phyloP scores from a whole-genome alignment of 2,888 invertebrate genomes.

The Sphaerophoria rueppellii region DNA sequence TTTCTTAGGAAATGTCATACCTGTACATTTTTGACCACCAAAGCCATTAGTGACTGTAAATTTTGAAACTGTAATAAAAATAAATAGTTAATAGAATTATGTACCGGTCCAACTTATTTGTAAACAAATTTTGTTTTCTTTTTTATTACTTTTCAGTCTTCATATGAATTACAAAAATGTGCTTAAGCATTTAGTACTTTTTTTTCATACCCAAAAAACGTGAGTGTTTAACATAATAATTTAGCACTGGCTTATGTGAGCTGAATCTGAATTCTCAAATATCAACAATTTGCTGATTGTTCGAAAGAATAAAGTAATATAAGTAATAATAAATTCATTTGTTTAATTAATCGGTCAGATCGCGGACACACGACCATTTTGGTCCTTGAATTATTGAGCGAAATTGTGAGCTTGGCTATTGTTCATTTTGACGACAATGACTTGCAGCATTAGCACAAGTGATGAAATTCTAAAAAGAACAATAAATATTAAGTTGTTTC shows the following conservation, averaged over 20 bases:
- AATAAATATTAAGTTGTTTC: conserved; percentile 33
- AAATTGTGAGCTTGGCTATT: conserved; percentile 24
- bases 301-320: conserved; percentile 23
- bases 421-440: conserved; percentile 23
- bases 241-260: conserved; percentile 22
- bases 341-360: conserved; percentile 69
- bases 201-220: not conserved
- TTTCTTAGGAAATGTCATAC: too few species aligned
- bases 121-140: conserved; percentile 31
- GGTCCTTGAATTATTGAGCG: conserved; percentile 54
- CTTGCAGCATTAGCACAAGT: conserved; percentile 2
- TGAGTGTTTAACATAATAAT: conserved; percentile 53
- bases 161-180: conserved; percentile 62
- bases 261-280: conserved; percentile 67
- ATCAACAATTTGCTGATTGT: not conserved
- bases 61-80: not conserved
- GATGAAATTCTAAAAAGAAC: conserved; percentile 25
- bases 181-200: conserved; percentile 36
- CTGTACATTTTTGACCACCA: too few species aligned
- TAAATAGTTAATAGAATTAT: not conserved
- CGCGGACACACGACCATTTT: conserved; percentile 64
- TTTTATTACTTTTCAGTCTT: conserved; percentile 24
- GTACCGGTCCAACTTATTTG: conserved; percentile 20
- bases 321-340: conserved; percentile 49
- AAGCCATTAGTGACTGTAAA: too few species aligned